phyloP scores from a whole-genome alignment of 2,888 invertebrate genomes.

The Drosophila yooni region DNA sequence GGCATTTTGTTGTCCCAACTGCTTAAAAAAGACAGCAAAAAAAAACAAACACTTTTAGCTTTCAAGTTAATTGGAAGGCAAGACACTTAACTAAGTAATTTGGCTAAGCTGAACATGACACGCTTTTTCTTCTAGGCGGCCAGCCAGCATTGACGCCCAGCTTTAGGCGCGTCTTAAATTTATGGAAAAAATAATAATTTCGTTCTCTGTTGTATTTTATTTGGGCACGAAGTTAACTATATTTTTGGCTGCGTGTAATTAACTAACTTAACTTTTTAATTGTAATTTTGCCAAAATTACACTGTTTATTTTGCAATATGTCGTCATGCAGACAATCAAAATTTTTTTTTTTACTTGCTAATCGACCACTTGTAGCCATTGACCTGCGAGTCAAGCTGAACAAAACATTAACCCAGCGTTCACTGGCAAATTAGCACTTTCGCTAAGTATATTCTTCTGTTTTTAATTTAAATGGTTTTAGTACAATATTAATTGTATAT shows the following conservation, averaged over 20 bases:
- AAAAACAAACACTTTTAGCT: conserved; percentile 18
- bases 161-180: neutral
- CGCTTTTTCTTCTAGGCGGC: conserved; percentile 34
- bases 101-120: conserved; percentile 66
- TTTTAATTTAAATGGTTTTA: neutral
- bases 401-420: neutral
- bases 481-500: neutral
- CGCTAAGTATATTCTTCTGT: neutral
- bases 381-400: conserved; percentile 10
- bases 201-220: neutral
- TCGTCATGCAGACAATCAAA: neutral
- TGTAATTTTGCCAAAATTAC: conserved; percentile 9
- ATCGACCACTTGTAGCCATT: neutral
- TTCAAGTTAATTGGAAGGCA: conserved; percentile 8
- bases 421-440: neutral
- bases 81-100: conserved; percentile 45
- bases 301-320: conserved; percentile 3
- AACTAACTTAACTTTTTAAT: neutral
- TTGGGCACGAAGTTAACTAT: neutral
- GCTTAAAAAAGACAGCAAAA: conserved; percentile 18
- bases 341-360: conserved; percentile 1
- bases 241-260: neutral
- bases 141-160: neutral
- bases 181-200: neutral
- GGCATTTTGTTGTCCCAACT: conserved; percentile 85